These are phyloP conservation scores for Diploptera punctata DNA, from an alignment of 2,888 invertebrate genomes.

Conservation along the genomic window DNA sequence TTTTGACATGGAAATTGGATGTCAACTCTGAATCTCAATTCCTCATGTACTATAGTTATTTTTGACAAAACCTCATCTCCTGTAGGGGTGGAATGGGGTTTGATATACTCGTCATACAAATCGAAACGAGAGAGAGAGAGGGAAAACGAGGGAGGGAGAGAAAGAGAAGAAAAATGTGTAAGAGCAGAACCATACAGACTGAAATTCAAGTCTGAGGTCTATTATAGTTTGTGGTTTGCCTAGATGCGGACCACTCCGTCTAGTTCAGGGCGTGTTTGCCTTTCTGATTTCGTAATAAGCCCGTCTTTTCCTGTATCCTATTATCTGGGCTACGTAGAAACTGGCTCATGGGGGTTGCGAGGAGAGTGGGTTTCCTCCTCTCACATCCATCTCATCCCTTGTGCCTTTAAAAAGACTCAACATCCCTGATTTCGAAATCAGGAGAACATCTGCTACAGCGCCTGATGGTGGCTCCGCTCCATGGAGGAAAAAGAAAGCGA, in stretches of 20 bases:
- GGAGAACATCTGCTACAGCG: slow-evolving; percentile 34
- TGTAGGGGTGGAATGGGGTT: not conserved
- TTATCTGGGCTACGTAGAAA: slow-evolving; percentile 28
- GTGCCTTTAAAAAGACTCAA: slow-evolving; percentile 30
- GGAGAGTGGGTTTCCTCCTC: not conserved
- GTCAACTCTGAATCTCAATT: slow-evolving; percentile 16
- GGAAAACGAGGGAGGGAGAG: not conserved
- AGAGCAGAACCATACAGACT: slow-evolving; percentile 1
- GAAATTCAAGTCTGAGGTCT: slow-evolving; percentile 5
- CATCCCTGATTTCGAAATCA: slow-evolving; percentile 41
- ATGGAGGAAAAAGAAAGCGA: slow-evolving; percentile 22
- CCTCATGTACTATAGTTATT: slow-evolving; percentile 27
- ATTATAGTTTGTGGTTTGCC: slow-evolving; percentile 11
- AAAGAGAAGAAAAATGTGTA: not conserved
- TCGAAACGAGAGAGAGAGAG: not conserved
- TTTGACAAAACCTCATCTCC: slow-evolving; percentile 25
- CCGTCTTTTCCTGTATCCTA: slow-evolving; percentile 32
- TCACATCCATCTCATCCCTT: slow-evolving; percentile 14
- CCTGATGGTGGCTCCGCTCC: too few relatives aligned
- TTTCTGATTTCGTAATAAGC: slow-evolving; percentile 39
- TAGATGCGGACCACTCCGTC: slow-evolving; percentile 1
- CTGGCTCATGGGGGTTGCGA: not conserved
- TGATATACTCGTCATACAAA: slow-evolving; percentile 16
- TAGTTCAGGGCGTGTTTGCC: slow-evolving; percentile 27
- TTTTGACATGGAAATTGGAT: slow-evolving; percentile 30